phyloP scores from a whole-genome alignment of 2,888 invertebrate species.

The Meteorus cinctellus region DNA sequence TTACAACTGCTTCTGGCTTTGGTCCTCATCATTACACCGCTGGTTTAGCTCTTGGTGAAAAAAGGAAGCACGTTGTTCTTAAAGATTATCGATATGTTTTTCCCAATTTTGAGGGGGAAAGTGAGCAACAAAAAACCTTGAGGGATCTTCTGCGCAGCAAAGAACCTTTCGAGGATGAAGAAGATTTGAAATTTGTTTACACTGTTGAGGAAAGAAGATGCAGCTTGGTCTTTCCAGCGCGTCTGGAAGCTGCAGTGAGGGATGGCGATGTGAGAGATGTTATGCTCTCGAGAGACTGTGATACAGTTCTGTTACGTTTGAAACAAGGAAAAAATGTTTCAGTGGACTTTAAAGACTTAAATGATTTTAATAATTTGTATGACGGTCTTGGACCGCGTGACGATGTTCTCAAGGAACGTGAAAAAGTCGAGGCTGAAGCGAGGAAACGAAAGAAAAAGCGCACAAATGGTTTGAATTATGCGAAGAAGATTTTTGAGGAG shows the following conservation, averaged over 20 bases:
- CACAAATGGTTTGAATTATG: slow-evolving; percentile 79
- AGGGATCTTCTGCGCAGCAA: slow-evolving; percentile 79
- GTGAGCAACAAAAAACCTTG: slow-evolving; percentile 79
- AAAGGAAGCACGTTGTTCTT: slow-evolving; percentile 80
- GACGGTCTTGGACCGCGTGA: slow-evolving; percentile 84
- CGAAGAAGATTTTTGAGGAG: slow-evolving; percentile 85
- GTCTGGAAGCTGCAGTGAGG: slow-evolving; percentile 83
- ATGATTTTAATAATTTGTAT: slow-evolving; percentile 77
- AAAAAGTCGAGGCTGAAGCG: slow-evolving; percentile 76
- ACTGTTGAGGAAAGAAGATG: slow-evolving; percentile 84
- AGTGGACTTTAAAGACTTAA: slow-evolving; percentile 79
- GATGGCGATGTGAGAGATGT: slow-evolving; percentile 86
- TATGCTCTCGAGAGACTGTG: slow-evolving; percentile 84
- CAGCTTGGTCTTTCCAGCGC: slow-evolving; percentile 83
- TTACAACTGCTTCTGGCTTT: slow-evolving; percentile 79
- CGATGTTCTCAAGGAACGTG: slow-evolving; percentile 79
- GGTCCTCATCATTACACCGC: slow-evolving; percentile 78
- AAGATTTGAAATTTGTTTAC: slow-evolving; percentile 81
- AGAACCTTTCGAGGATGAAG: slow-evolving; percentile 74
- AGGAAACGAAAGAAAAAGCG: slow-evolving; percentile 78
- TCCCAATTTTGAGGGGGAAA: slow-evolving; percentile 81
- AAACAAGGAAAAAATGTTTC: slow-evolving; percentile 85
- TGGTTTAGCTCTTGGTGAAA: slow-evolving; percentile 79
- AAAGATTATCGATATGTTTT: slow-evolving; percentile 85
- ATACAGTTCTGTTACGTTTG: slow-evolving; percentile 82